Evolutionary conservation across 2,888 invertebrate genomes (phyloP).

Genomic region (Tetragnatha montana): DNA sequence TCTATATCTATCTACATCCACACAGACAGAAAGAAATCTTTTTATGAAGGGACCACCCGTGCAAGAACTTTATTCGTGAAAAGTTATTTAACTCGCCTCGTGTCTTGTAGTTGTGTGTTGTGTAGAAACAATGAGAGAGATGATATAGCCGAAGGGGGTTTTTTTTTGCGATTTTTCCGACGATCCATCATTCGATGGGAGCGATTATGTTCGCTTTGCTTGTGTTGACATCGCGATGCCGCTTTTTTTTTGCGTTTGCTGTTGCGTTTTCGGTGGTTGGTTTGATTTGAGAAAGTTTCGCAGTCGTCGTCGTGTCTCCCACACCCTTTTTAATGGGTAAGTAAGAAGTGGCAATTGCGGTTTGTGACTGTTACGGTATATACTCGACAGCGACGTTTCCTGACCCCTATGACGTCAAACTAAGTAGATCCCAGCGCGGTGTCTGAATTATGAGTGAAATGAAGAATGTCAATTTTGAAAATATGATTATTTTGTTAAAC

Average conservation of each 20-base stretch:
- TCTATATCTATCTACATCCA: slow-evolving; percentile 11
- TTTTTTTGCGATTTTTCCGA: slow-evolving; percentile 30
- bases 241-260: slow-evolving; percentile 11
- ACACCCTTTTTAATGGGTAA: neutral
- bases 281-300: slow-evolving; percentile 17
- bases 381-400: no score
- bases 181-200: slow-evolving; percentile 50
- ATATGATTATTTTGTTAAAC: no score
- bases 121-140: slow-evolving; percentile 48
- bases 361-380: neutral
- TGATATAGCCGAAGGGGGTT: slow-evolving; percentile 33
- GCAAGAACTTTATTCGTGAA: slow-evolving; percentile 4
- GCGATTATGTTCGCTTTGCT: slow-evolving; percentile 12
- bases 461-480: no score
- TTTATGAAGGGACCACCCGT: slow-evolving; percentile 38
- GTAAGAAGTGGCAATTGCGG: slow-evolving; percentile 14
- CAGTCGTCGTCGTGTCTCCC: slow-evolving; percentile 9
- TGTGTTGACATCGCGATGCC: slow-evolving; percentile 51
- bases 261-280: slow-evolving; percentile 26
- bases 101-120: slow-evolving; percentile 38
- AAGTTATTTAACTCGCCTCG: slow-evolving; percentile 41
- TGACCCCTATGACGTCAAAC: no score
- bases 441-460: no score
- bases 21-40: slow-evolving; percentile 13
- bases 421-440: no score